Evolutionary conservation across 1,140 invertebrate species (phyloP), one percentile per base, ranked within the genome.

Genomic region (Himalopsyche phryganea): DNA sequence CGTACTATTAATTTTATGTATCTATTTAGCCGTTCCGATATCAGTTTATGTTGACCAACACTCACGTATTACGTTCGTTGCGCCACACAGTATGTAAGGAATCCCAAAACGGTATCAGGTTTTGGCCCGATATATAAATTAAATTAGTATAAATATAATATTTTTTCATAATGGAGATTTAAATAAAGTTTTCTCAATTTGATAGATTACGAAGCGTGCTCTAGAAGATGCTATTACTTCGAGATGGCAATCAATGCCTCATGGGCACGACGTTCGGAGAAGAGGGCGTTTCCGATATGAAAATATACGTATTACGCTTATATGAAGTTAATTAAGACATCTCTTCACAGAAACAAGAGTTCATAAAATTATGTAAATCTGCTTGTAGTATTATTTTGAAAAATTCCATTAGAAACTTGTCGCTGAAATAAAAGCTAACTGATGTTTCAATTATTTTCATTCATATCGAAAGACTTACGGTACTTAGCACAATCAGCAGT

Each of bases 181-280:
- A 50, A 56, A 56, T 32, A 53, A 35, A 61, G 55, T 51, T 52
- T 62, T 58, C 50, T 53, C 50, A 58, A 42, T 57, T 58, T 47
- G 54, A 44, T 47, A 50, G 38, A 62, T 52, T 44, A 58, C 32
- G 46, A 45, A 58, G 50, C 60, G 44, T 56, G 60, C 54, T 57
- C 48, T 48, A 58, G 33, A 52, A 58, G 49, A 51, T 15, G 60
- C 47, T 57, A 62, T 62, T 62, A 50, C 48, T 32, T 15, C 17
- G 19, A 62, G 60, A 62, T 62, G 42, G 44, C 58, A 58, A 62
- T 62, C 60, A 45, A 56, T 56, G 23, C 14, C 53, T 62, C 60
- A 45, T 50, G 56, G 23, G 17, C 53, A 51, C 52, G 53, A 55
- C 41, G 50, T 20, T 41, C 53, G 50, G 40, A 28, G 46, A 36